Base-by-base conservation (phyloP, 2,888 invertebrate genomes). In the Mactromeris polynyma region DNA sequence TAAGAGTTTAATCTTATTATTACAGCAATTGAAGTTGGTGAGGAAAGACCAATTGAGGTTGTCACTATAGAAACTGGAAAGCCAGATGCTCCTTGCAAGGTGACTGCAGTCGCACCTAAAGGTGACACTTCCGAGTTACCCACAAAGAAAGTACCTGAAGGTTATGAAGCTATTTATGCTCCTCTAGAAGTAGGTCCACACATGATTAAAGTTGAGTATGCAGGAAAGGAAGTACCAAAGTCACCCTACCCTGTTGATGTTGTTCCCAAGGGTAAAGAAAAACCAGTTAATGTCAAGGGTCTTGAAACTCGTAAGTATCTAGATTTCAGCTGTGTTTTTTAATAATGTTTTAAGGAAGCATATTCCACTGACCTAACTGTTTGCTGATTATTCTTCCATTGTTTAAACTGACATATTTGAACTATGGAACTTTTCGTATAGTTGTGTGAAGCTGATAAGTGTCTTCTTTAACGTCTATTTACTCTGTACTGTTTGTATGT, bases 61-160 rank as follows among this genome's bases (percentile, higher is more conserved):
- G 78, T 87, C 33, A 91, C 91, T 0, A 88, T 85, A 40, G 51
- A 93, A 94, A 21, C 93, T 81, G 94, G 94, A 51, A 92, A 92
- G 88, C 79, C 92, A 14, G 93, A 93, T 54, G 89, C 88, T 11
- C 93, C 94, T 21, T 92, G 93, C 64, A 89, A 88, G 58, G 90
- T 94, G 19, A 94, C 94, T 46, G 96, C 96, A 11, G 93, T 89
- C 36, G 94, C 94, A n/a, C 96, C 96, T 2, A 94, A 93, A 84
- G 96, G 96, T 7, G 93, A 96, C 89, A 95, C 98, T 85, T 97
- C 98, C 64, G 98, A 98, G 96, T 98, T 98, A 1, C 98, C 98
- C 94, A 97, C 98, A 26, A 98, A 98, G 95, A 98, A 98, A 21
- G 98, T 98, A 0, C 98, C 98, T 89, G 98, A 98, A 95, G 98